Evolutionary conservation across 2,113 vertebrate species (phyloP), one percentile per base, ranked within the genome.

Genomic region (Ictidomys tridecemlineatus): DNA sequence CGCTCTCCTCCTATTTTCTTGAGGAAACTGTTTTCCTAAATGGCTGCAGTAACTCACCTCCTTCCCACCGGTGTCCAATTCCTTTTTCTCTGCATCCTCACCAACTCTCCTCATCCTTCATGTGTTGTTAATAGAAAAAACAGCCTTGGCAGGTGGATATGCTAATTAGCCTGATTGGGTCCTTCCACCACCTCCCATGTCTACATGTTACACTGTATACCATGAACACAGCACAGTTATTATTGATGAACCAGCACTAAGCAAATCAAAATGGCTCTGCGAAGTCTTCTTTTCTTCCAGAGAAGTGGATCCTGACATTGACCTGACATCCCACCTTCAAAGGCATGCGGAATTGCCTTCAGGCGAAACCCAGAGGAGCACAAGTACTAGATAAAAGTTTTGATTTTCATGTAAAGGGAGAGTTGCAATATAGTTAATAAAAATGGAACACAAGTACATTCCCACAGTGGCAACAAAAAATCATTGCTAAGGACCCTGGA

Each of bases 31-130:
- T 39, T 89, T 48, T 53, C 32, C 63, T 63, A n/a, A 72, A 72
- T 30, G 32, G 26, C 34, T n/a, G 24, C 9, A 12, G 78, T 42
- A 30, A 26, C 8, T 83, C 72, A 8, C n/a, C 22, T 13, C 48
- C 39, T 12, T 34, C 32, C 58, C 24, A 58, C 20, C 1, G 0
- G 16, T 6, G 0, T 13, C 45, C 63, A 11, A 4, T 11, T 11
- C 13, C n/a, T 26, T 32, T n/a, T 61, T 30, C 39, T 30, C 16
- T 2, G 1, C 26, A 39, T 63, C 1, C 16, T 76, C 39, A n/a
- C 10, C 51, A 53, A 17, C 5, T 17, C 79, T 37, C 5, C 1
- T 7, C 12, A 8, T 32, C 26, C 63, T 48, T 83, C 51, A 2
- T 61, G 12, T 69, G 78, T 39, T 53, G 51, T 51, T 73, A 18